These are phyloP conservation scores for Erebia aethiops DNA, from an alignment of 2,888 invertebrate species.

Conservation along the genomic window DNA sequence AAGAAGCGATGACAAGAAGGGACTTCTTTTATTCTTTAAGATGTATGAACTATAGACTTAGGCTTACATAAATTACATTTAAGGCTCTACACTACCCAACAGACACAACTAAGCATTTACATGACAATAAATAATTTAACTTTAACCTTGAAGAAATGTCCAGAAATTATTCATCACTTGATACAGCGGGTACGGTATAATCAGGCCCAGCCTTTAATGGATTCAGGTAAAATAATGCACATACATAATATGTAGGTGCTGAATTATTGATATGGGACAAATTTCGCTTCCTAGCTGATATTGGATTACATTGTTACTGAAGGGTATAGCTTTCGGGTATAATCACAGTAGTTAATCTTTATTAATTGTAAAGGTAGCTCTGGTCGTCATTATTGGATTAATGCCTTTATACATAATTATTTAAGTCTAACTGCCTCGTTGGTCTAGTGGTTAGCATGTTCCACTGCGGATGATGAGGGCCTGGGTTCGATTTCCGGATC, in stretches of 20 bases:
- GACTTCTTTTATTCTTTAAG: no score
- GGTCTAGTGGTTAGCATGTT: no score
- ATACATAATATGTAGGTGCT: slow-evolving; percentile 37
- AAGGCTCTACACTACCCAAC: no score
- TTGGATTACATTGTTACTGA: slow-evolving; percentile 26
- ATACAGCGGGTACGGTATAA: slow-evolving; percentile 20
- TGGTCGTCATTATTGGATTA: not conserved
- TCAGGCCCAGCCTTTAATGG: slow-evolving; percentile 27
- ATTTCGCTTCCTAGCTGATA: slow-evolving; percentile 31
- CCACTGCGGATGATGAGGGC: no score
- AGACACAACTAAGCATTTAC: not conserved
- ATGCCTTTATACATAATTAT: no score
- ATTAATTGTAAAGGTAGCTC: not conserved
- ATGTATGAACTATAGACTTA: no score
- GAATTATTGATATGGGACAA: slow-evolving; percentile 41
- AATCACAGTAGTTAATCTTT: slow-evolving; percentile 8
- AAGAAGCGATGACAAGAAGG: no score
- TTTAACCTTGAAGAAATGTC: slow-evolving; percentile 15
- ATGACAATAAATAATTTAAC: not conserved
- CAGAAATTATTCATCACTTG: slow-evolving; percentile 26
- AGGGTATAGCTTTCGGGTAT: slow-evolving; percentile 9
- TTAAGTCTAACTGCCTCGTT: no score
- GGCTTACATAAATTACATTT: no score
- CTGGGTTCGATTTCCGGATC: no score
- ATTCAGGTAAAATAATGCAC: slow-evolving; percentile 39